Evolutionary conservation across 2,888 invertebrate species (phyloP).

Genomic region (Osmoderma eremita): DNA sequence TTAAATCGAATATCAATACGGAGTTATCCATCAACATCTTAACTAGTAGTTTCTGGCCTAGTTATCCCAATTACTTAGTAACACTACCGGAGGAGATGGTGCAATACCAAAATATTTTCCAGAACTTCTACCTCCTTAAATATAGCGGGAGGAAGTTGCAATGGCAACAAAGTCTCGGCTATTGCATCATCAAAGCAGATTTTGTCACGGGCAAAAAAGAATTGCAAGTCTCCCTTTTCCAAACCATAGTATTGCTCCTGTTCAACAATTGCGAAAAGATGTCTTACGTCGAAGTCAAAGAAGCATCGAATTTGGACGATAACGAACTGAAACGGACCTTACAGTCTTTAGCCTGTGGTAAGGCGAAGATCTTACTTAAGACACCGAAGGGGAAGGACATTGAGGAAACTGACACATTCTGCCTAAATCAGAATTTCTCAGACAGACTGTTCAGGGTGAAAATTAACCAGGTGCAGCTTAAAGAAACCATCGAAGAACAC

Average conservation of each 20-base stretch:
- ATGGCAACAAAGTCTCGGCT: slow-evolving; percentile 96
- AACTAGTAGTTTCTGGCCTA: slow-evolving; percentile 99
- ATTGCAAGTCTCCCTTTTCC: slow-evolving; percentile 94
- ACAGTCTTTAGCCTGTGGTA: slow-evolving; percentile 95
- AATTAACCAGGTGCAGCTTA: slow-evolving; percentile 93
- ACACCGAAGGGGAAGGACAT: slow-evolving; percentile 88
- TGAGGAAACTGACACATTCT: slow-evolving; percentile 82
- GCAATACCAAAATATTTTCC: slow-evolving; percentile 90
- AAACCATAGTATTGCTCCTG: slow-evolving; percentile 89
- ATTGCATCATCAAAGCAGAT: slow-evolving; percentile 89
- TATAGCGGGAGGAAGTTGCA: slow-evolving; percentile 96
- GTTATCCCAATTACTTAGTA: slow-evolving; percentile 89
- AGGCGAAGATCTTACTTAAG: slow-evolving; percentile 87
- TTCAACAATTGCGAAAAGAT: slow-evolving; percentile 89
- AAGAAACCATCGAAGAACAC: slow-evolving; percentile 86
- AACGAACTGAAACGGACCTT: slow-evolving; percentile 91
- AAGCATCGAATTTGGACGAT: slow-evolving; percentile 90
- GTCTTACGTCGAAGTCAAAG: slow-evolving; percentile 85
- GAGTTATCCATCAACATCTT: slow-evolving; percentile 94
- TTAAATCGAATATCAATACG: slow-evolving; percentile 62
- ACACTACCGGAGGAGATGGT: slow-evolving; percentile 88
- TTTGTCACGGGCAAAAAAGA: slow-evolving; percentile 91
- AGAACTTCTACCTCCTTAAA: slow-evolving; percentile 94
- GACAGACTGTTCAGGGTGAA: slow-evolving; percentile 96
- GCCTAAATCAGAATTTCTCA: slow-evolving; percentile 85